Base-by-base conservation (phyloP, 2,888 invertebrate genomes). In the Drosophila differens region DNA sequence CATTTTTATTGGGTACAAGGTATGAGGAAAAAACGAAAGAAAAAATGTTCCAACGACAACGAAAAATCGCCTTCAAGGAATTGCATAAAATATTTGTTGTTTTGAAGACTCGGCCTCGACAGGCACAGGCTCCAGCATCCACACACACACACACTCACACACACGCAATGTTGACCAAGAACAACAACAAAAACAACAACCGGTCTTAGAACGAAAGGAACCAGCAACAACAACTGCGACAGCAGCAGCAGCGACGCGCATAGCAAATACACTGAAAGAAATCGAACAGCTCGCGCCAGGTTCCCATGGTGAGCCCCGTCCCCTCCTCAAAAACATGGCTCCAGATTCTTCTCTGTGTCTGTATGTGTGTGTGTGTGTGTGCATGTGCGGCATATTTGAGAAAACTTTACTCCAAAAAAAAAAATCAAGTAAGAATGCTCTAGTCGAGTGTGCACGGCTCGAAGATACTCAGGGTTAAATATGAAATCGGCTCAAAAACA, bases 31-130 rank as follows among this genome's bases (percentile, higher is more conserved):
- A 44, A 53, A 60, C 55, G 47, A 68, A 55, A 55, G 49, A 58
- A 59, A 44, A 49, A 54, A 64, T 19, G 52, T 30, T 19, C 37
- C 47, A 69, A 39, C 37, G 63, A 66, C 78, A 68, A 63, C 68
- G 61, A 67, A 79, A 90, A 86, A 74, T 79, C 83, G 83, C 72
- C 82, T 91, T 89, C 91, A 88, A 91, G 87, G 85, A 88, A 88
- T 88, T 89, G 91, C 90, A 88, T 89, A 87, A 88, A 88, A 88
- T 82, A 90, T 88, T 82, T 76, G 81, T 84, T 72, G 70, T 87
- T 75, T 88, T 83, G 74, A 87, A 86, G 80, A 79, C 84, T 74
- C 76, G 90, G 85, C 90, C 85, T 85, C 90, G 80, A 85, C 82
- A 70, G 70, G 51, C 65, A 41, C 58, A 79, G 70, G 75, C 75